Base-by-base conservation (phyloP, 2,113 vertebrate species). In the Anoura caudifer region DNA sequence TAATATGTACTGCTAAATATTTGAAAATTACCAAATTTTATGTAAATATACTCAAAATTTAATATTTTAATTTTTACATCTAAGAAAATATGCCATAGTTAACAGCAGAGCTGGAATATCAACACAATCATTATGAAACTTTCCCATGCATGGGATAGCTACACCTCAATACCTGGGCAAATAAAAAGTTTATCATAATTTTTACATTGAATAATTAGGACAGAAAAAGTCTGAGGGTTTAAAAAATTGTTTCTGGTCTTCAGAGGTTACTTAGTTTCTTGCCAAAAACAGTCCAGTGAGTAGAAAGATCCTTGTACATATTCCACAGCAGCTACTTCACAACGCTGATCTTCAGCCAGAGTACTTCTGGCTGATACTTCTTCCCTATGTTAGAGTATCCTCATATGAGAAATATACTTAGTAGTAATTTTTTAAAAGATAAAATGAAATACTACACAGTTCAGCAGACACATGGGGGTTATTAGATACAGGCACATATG, bases 1-100 rank as follows among this genome's bases (percentile, higher is more conserved):
- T 85, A 90, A 80, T 81, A 22, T 70, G 11, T 38, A 13, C 81
- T 79, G 10, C 45, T 70, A 63, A 75, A 69, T 69, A 75, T 56
- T 95, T 87, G 33, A 36, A 75, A 94, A 73, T 87, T 47, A 50
- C 52, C 33, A 95, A 63, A 45, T 94, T 85, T 85, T 83, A 94
- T 56, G 79, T 79, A 43, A 90, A 56, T 43, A 1, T 2, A 75
- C 43, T 72, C 76, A 90, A 47, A 54, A 13, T 56, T 59, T 90
- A 47, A 59, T 89, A 54, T 41, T 89, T 43, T 87, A 26, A 59
- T 28, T 63, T 89, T 87, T 88, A 31, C 11, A 20, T 26, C 26
- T 50, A 91, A 61, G 4, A 82, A 67, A 77, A 10, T 16, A 54
- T 83, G 14, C 20, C 24, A 45, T 50, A 54, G 38, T 77, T 19